phyloP scores from a whole-genome alignment of 2,888 invertebrate species.

The Dryadula phaetusa region DNA sequence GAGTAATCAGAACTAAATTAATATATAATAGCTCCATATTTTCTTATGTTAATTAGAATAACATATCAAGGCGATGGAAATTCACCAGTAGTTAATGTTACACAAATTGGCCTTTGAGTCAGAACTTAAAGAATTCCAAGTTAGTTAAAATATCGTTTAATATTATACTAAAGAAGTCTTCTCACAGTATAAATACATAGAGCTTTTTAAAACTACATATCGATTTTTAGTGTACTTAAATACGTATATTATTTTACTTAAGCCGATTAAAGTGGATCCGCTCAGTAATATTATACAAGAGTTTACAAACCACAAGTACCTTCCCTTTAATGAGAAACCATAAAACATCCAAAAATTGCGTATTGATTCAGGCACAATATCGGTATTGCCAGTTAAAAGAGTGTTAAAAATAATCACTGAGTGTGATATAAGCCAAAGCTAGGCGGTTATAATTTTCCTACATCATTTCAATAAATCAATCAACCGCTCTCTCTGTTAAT shows the following conservation, averaged over 20 bases:
- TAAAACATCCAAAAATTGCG: constrained; percentile 1
- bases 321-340: constrained; percentile 20
- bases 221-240: neutral
- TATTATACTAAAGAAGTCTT: no score
- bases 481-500: no score
- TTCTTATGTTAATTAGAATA: neutral
- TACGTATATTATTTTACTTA: neutral
- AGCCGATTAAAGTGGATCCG: constrained; percentile 13
- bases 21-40: neutral
- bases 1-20: no score
- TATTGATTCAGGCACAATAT: no score
- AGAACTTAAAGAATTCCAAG: neutral
- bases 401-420: no score
- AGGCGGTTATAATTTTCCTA: no score
- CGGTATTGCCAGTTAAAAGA: no score
- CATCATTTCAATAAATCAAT: no score
- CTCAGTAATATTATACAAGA: constrained; percentile 5
- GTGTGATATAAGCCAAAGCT: no score
- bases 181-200: no score
- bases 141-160: neutral
- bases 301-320: constrained; percentile 2
- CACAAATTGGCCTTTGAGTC: neutral
- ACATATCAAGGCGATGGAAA: neutral
- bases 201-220: no score
- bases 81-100: neutral